Evolutionary conservation across 2,113 vertebrate species (phyloP), one percentile per base, ranked within the genome.

Genomic region (Callipepla californica): DNA sequence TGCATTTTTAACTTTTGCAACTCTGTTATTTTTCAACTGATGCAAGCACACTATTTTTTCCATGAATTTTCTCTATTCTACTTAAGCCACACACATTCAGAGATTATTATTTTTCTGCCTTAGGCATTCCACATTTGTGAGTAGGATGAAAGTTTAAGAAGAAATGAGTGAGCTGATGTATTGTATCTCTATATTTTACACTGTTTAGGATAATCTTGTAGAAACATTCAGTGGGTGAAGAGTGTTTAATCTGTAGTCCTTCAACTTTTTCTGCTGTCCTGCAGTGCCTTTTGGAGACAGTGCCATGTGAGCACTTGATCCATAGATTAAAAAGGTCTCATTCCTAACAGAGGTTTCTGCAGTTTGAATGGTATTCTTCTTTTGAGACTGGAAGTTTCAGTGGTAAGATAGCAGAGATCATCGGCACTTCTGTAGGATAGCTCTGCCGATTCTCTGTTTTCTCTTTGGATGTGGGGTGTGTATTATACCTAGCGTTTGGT

Each of bases 1-100:
- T 76, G 83, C 94, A 36, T 79, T 83, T 90, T 93, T 89, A 80
- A 86, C 69, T 76, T 72, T 65, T 48, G 63, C 34, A 7, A 53
- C 62, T 85, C 63, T 57, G 77, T 78, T 94, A 75, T 87, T 93
- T 94, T 81, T 85, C 76, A 87, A 84, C 70, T 57, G 40, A 72
- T 67, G 72, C 76, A 80, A 87, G 77, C 68, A 69, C 75, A 36
- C 85, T 83, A 50, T 58, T 45, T 80, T 90, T 80, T 13, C 91
- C 26, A 51, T 86, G 77, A 87, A 44, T 90, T 81, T 88, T 72
- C 55, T 40, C 20, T 38, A 11, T 47, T 8, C 19, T 38, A 6
- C 21, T 84, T 66, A 59, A 90, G 77, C 68, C 7, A 5, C 26
- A 50, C 5, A 42, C 32, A 59, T 91, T 53, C 13, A 47, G 68